phyloP scores from a whole-genome alignment of 2,797 vertebrate genomes.

The Pseudocheirus occidentalis region DNA sequence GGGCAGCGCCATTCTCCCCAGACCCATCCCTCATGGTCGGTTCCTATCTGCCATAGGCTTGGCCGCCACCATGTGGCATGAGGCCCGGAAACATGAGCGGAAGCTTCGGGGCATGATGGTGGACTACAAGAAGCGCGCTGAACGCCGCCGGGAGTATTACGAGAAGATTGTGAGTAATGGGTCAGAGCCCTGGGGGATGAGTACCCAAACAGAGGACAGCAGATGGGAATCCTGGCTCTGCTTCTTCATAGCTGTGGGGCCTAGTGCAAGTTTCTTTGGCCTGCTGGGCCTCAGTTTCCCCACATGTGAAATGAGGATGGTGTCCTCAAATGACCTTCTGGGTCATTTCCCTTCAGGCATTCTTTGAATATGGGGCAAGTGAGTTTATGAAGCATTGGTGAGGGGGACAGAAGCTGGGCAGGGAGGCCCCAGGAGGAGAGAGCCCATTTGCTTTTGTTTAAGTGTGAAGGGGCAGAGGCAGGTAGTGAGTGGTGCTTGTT shows the following conservation, averaged over 20 bases:
- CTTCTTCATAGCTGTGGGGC: neutral
- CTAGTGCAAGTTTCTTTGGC: neutral
- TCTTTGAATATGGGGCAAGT: neutral
- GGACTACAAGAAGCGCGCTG: slow-evolving; percentile 95
- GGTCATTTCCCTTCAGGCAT: neutral
- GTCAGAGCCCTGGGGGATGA: neutral
- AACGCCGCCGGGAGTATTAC: slow-evolving; percentile 94
- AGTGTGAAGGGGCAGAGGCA: neutral
- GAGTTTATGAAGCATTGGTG: neutral
- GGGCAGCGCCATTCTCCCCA: neutral
- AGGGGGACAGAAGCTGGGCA: neutral
- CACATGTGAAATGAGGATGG: neutral
- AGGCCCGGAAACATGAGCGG: slow-evolving; percentile 97
- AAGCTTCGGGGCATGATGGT: slow-evolving; percentile 99
- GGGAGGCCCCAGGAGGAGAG: neutral
- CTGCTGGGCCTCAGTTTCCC: neutral
- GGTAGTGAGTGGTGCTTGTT: neutral
- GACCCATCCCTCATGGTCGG: neutral
- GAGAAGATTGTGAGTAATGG: slow-evolving; percentile 93
- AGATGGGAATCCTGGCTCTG: neutral
- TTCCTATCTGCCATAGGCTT: neutral
- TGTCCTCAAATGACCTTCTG: neutral
- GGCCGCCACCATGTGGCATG: slow-evolving; percentile 95
- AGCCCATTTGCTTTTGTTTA: too few relatives aligned
- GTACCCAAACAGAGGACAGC: neutral